phyloP scores from a whole-genome alignment of 2,888 invertebrate genomes.

The Fragum fragum region DNA sequence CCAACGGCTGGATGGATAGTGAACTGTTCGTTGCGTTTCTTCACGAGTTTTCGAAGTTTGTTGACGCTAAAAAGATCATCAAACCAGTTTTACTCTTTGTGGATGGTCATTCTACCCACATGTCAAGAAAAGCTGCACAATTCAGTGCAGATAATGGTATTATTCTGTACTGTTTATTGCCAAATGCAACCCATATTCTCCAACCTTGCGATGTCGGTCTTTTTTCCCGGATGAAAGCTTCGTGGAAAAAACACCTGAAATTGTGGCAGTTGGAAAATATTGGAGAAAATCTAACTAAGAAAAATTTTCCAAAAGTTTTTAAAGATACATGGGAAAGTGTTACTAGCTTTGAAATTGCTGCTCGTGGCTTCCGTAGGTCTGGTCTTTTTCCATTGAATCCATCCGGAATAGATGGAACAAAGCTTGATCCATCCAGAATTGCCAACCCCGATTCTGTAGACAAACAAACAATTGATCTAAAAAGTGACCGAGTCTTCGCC shows the following conservation, averaged over 20 bases:
- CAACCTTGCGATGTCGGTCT: slow-evolving; percentile 55
- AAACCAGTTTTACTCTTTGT: slow-evolving; percentile 49
- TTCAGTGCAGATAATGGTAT: slow-evolving; percentile 44
- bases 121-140: slow-evolving; percentile 24
- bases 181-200: slow-evolving; percentile 52
- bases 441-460: background rate
- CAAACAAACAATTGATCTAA: background rate
- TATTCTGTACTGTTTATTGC: slow-evolving; percentile 49
- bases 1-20: slow-evolving; percentile 61
- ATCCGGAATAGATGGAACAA: slow-evolving; percentile 35
- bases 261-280: slow-evolving; percentile 52
- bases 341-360: slow-evolving; percentile 39
- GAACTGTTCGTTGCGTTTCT: slow-evolving; percentile 49
- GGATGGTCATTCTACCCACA: slow-evolving; percentile 53
- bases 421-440: slow-evolving; percentile 43
- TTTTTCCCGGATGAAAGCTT: slow-evolving; percentile 45
- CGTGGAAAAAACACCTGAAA: slow-evolving; percentile 52
- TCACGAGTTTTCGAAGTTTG: slow-evolving; percentile 8
- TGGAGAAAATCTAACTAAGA: slow-evolving; percentile 46
- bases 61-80: background rate
- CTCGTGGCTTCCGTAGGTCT: slow-evolving; percentile 40
- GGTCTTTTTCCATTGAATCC: slow-evolving; percentile 51
- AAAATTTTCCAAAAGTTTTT: slow-evolving; percentile 46
- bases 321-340: slow-evolving; percentile 41
- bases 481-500: no score